Percentiles rank a stretch among this genome's conserved stretches.
Evolutionary conservation across 23 tunicate species (phyloP).

Genomic region (Trididemnum nubilum): DNA sequence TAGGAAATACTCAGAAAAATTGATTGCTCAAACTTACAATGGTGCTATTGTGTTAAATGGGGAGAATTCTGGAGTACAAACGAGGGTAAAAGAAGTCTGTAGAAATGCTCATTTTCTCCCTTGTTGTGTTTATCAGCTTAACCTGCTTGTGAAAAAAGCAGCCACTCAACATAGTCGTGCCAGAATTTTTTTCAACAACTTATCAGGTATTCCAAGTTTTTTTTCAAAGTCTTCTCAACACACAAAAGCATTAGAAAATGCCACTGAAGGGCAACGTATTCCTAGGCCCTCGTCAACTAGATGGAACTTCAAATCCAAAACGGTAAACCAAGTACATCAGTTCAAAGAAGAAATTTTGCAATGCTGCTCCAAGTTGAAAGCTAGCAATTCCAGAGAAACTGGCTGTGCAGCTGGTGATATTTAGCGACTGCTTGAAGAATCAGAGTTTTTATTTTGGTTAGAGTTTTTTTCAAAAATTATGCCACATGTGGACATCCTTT

Average conservation of each 20-base stretch:
- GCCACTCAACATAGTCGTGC: not conserved
- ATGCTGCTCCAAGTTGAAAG: not conserved
- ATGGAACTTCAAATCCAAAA: conserved; percentile 20
- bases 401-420: conserved; percentile 9
- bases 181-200: not conserved
- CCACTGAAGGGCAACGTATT: not conserved
- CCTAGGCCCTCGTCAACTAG: conserved; percentile 23
- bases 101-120: conserved; percentile 14
- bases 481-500: too few species aligned
- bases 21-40: conserved; percentile 22
- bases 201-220: not conserved
- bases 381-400: not conserved
- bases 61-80: conserved; percentile 13
- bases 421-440: not conserved
- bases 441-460: conserved; percentile 12
- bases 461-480: too few species aligned
- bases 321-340: not conserved
- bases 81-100: conserved; percentile 15
- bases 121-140: conserved; percentile 16
- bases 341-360: not conserved
- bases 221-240: conserved; percentile 9
- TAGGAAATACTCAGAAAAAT: not conserved
- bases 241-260: not conserved
- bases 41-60: conserved; percentile 20
- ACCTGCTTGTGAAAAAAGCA: conserved; percentile 7